Evolutionary conservation across 2,888 invertebrate genomes (phyloP), one percentile per base, ranked within the genome.

Genomic region (Deilephila porcellus): DNA sequence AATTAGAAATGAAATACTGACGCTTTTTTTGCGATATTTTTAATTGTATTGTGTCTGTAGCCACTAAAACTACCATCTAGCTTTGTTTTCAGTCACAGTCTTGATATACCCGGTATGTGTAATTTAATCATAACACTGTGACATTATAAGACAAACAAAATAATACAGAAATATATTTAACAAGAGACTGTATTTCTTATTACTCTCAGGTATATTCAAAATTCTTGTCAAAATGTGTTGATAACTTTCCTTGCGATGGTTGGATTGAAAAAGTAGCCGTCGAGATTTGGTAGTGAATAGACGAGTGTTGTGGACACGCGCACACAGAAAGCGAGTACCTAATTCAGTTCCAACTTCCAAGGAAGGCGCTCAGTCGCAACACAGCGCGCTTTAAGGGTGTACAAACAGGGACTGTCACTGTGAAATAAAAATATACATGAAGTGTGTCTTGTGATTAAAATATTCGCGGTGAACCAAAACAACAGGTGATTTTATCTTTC

Each of bases 351-450:
- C 74, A 82, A 79, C 82, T 79, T 79, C 76, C 74, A 82, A 79
- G 83, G 83, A 83, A 82, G 78, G 75, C 82, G 80, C 77, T 86
- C 89, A 91, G 90, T 91, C 82, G 77, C 81, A 83, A 79, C 75
- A 81, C 78, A 79, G 83, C 87, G 76, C 75, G 87, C 86, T 80
- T 77, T 78, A 78, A 78, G 78, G 81, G 83, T 73, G 77, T 80
- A 82, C 83, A 82, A 82, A 76, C 45, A 75, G 73, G 34, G 74
- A 63, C 72, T 70, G 77, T 14, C 45, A 37, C 34, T 67, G 64
- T 60, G 1, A 72, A 74, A 75, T 74, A 76, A 75, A 62, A 73
- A 71, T 71, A 74, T 72, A 74, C 73, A 74, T 25, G 37, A 11
- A 45, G 14, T 25, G 72, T 72, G 72, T 77, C 72, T 5, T n/a